phyloP scores from a whole-genome alignment of 1,140 invertebrate species.

The Drosophila albomicans region DNA sequence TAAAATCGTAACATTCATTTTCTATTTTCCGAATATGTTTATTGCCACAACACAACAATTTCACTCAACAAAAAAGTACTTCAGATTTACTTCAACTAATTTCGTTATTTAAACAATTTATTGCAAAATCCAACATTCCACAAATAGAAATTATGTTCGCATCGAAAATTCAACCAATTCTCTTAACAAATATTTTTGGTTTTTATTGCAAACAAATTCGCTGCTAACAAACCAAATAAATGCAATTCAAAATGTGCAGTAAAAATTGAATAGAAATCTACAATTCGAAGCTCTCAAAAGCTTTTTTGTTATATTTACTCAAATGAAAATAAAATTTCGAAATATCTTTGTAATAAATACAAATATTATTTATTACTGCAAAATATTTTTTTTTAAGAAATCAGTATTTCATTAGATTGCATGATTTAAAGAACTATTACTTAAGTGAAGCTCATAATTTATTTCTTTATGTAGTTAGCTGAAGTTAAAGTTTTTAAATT shows the following conservation, averaged over 20 bases:
- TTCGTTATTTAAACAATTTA: slow-evolving; percentile 6
- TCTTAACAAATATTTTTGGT: neutral
- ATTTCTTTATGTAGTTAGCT: too few relatives aligned
- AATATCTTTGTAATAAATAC: neutral
- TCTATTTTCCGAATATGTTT: neutral
- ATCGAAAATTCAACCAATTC: neutral
- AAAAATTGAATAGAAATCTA: neutral
- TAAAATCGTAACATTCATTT: neutral
- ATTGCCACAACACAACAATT: neutral
- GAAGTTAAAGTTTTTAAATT: too few relatives aligned
- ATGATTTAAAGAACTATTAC: neutral
- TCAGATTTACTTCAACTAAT: neutral
- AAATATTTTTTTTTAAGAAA: neutral
- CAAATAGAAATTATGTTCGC: neutral
- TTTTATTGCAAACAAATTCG: neutral
- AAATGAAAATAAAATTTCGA: neutral
- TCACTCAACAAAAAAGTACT: neutral
- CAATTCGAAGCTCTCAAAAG: too few relatives aligned
- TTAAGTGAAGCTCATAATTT: neutral
- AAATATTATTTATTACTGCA: too few relatives aligned
- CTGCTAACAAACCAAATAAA: neutral
- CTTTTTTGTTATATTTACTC: too few relatives aligned
- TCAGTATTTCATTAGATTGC: neutral
- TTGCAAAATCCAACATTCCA: neutral
- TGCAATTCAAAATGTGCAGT: neutral